Conservation (phyloP, 2,797 vertebrate genomes). For the Coendou prehensilis region DNA sequence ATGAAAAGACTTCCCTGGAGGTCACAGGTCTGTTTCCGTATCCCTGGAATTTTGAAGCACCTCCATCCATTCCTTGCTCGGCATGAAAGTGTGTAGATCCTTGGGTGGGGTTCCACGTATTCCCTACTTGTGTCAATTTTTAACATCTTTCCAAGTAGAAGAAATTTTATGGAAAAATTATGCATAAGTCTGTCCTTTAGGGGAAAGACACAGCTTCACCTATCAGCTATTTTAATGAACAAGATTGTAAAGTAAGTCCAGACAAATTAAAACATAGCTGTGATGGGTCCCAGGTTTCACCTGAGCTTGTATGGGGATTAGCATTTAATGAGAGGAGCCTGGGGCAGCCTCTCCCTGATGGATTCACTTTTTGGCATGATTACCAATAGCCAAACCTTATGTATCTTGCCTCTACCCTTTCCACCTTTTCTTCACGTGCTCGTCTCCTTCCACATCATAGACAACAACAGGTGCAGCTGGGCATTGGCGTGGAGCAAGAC, state of each 20-base stretch:
- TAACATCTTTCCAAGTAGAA: conserved; percentile 59
- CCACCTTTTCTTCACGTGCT: not conserved
- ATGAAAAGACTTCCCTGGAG: conserved; percentile 82
- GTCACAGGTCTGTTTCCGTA: conserved; percentile 79
- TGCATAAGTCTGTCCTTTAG: conserved; percentile 37
- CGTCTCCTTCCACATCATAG: not conserved
- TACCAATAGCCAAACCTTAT: not conserved
- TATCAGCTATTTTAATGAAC: conserved; percentile 68
- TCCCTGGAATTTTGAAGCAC: conserved; percentile 80
- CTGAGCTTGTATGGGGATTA: conserved; percentile 47
- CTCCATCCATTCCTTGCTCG: not conserved
- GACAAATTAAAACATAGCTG: conserved; percentile 63
- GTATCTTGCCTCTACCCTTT: not conserved
- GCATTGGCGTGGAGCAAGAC: not conserved
- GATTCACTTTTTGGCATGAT: conserved; percentile 4
- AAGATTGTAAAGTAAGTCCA: conserved; percentile 71
- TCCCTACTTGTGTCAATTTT: conserved; percentile 21
- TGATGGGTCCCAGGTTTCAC: conserved; percentile 46
- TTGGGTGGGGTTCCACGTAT: not conserved
- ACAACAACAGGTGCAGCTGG: not conserved
- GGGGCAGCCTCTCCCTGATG: not conserved
- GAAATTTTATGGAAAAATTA: conserved; percentile 64
- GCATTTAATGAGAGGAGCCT: conserved; percentile 54
- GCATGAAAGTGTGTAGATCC: not conserved
- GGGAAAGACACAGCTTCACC: conserved; percentile 28